Base-by-base conservation (phyloP, 2,797 vertebrate genomes). In the Eremophila alpestris region DNA sequence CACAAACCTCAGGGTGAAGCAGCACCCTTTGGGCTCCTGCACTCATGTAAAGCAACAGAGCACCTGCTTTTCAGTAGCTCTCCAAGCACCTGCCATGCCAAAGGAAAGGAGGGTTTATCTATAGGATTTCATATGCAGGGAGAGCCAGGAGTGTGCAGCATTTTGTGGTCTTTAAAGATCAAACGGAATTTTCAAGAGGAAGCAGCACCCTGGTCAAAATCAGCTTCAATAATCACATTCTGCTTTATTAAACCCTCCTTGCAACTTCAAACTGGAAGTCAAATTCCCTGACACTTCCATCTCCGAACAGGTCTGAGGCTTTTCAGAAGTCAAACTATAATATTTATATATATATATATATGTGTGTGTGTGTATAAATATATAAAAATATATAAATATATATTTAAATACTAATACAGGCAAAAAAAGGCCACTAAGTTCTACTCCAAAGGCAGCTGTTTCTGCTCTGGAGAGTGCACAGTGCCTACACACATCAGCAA, bases 141-240 rank as follows among this genome's bases (percentile, higher is more conserved):
- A 91, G 49, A 83, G 27, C 23, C 60, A 76, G 59, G n/a, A 92
- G 41, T 0, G 3, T 30, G 54, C 65, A 87, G 55, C 30, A 0
- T 63, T 91, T 79, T 95, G 73, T 62, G 65, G 85, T 90, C 79
- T 92, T 94, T 93, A 94, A 92, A 96, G 92, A 94, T 91, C 91
- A 93, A 92, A 94, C 5, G 0, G 79, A 52, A 91, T 93, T 96
- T 92, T 73, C 81, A 13, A 89, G 68, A 81, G 51, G 43, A 69
- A 85, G 71, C n/a, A 81, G 65, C n/a, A 83, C 22, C 51, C 55
- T 16, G 79, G 91, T 78, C 89, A 86, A 93, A 95, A 86, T 67
- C 16, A 0, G 59, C 94, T 73, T 75, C 80, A 63, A 38, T 63
- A 91, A 92, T 92, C 79, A 64, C 22, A 83, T 49, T 81, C 73